A percentile compares a stretch with the other conserved stretches of the same genome.
Conservation (phyloP, 1,140 invertebrate species). For the Bombus huntii region DNA sequence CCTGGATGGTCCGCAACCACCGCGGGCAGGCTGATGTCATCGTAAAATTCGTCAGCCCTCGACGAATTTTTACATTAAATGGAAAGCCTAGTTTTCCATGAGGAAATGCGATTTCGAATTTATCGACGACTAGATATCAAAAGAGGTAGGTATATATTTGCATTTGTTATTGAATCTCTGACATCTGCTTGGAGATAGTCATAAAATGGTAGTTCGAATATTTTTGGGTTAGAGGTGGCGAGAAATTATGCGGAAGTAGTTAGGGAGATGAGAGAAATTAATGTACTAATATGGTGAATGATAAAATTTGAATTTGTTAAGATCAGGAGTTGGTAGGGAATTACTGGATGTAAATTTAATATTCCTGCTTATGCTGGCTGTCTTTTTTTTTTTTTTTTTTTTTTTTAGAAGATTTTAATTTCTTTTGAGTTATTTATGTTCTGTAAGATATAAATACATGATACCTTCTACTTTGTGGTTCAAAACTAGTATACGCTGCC, state of each 20-base stretch:
- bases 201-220: background rate
- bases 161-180: too few relatives aligned
- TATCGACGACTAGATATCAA: background rate
- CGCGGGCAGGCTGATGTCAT: constrained; percentile 11
- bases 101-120: background rate
- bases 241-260: background rate
- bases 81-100: background rate
- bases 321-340: background rate
- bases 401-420: background rate
- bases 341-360: background rate
- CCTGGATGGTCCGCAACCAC: constrained; percentile 16
- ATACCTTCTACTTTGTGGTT: too few relatives aligned
- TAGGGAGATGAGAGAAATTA: background rate
- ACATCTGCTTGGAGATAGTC: background rate
- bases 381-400: background rate
- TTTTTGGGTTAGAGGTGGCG: background rate
- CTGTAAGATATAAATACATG: too few relatives aligned
- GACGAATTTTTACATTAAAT: background rate
- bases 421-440: too few relatives aligned
- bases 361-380: too few relatives aligned
- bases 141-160: background rate
- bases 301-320: background rate
- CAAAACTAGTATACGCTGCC: too few relatives aligned
- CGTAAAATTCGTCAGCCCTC: constrained; percentile 33
- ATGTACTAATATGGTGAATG: background rate